Evolutionary conservation across 2,797 vertebrate species (phyloP).

Genomic region (Cirrhinus mrigala): DNA sequence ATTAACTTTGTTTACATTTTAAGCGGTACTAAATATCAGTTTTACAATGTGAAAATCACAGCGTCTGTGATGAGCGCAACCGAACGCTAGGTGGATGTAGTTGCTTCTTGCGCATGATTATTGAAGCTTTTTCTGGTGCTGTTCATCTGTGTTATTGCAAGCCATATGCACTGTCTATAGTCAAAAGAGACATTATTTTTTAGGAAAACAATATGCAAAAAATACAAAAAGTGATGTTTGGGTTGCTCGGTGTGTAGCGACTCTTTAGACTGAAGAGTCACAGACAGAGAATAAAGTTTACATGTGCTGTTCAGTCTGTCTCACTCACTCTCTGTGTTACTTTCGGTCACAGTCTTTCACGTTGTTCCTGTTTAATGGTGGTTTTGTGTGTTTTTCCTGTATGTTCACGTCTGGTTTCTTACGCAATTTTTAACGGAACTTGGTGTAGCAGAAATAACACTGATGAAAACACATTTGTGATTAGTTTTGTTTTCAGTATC

Average conservation of each 20-base stretch:
- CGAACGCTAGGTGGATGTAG: background rate
- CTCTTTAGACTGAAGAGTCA: constrained; percentile 49
- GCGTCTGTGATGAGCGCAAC: background rate
- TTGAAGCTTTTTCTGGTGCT: constrained; percentile 84
- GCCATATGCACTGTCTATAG: constrained; percentile 82
- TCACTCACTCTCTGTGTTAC: background rate
- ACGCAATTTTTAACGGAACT: background rate
- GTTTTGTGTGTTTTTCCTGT: background rate
- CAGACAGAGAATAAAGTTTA: constrained; percentile 74
- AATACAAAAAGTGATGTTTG: constrained; percentile 56
- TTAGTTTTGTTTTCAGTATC: background rate
- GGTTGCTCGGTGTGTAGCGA: background rate
- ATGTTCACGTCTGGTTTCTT: too few relatives aligned
- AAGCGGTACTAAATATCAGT: constrained; percentile 3
- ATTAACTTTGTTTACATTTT: constrained; percentile 40
- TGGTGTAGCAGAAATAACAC: background rate
- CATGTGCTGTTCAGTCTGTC: constrained; percentile 52
- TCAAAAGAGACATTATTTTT: constrained; percentile 69
- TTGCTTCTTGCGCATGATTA: constrained; percentile 81
- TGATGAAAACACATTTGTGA: background rate
- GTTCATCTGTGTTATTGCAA: constrained; percentile 75
- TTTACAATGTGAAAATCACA: background rate
- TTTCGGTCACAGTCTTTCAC: background rate
- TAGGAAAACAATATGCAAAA: constrained; percentile 67
- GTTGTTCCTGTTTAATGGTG: background rate